Evolutionary conservation across 2,888 invertebrate species (phyloP), one percentile per base, ranked within the genome.

Genomic region (Tortricodes alternella): DNA sequence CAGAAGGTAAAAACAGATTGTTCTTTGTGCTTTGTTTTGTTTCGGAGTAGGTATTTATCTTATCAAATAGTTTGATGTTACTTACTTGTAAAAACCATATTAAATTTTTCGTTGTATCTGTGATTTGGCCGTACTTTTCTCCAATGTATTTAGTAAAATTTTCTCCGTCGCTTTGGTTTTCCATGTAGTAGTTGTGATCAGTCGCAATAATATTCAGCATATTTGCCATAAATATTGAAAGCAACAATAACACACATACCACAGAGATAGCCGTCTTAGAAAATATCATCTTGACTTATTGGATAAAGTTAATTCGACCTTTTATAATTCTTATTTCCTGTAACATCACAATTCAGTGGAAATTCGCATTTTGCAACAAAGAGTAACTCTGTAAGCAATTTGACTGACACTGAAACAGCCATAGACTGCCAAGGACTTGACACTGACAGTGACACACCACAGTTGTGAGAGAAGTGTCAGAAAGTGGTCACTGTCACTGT

Each of bases 61-160:
- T n/a, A n/a, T n/a, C n/a, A n/a, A n/a, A n/a, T n/a, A n/a, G n/a
- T n/a, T n/a, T n/a, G n/a, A 53, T 21, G 21, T 11, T 9, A 73
- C 71, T 80, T 82, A 95, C 96, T 92, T 96, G 96, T 61, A 96
- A 71, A 82, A 96, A 96, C 95, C 95, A 96, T 63, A 95, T 86
- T 43, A 96, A 78, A 71, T 94, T 92, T 38, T 92, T 83, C 8
- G 84, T 69, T 0, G 92, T 89, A 69, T 93, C 91, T 37, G 87
- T 88, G 49, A 94, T 92, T 64, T 67, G 71, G 41, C 74, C 85
- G 78, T 84, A 92, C 67, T 86, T 85, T 58, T 76, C 68, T 59
- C 65, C 74, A 61, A 90, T 66, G 65, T 80, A 73, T 58, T 73
- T 76, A 8, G 84, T 83, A 56, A 78, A 73, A 66, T 89, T 85